Evolutionary conservation across 2,797 vertebrate genomes (phyloP).

Genomic region (Hydrophis major): DNA sequence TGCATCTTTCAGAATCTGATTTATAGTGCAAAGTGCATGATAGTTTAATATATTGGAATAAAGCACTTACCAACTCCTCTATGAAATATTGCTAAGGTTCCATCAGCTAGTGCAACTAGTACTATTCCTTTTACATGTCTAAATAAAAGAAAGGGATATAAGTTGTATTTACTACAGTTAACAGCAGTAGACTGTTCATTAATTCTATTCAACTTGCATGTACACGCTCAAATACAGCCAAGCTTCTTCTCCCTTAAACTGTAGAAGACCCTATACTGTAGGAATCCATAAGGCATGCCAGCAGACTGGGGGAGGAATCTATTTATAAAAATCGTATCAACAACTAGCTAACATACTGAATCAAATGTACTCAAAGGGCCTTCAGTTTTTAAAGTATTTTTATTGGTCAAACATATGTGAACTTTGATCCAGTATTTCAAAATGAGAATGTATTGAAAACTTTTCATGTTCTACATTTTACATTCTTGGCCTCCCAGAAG

Average conservation of each 20-base stretch:
- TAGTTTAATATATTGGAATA: not conserved
- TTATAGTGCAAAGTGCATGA: not conserved
- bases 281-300: not conserved
- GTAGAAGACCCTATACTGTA: not conserved
- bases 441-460: not conserved
- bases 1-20: not conserved
- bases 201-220: not conserved
- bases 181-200: not conserved
- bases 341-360: not conserved
- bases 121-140: slow-evolving; percentile 98
- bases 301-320: not conserved
- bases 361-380: not conserved
- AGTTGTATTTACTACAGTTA: slow-evolving; percentile 4
- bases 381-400: not conserved
- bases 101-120: slow-evolving; percentile 91
- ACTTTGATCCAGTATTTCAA: not conserved
- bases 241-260: not conserved
- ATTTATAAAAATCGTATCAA: not conserved
- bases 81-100: slow-evolving; percentile 95
- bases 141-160: slow-evolving; percentile 44
- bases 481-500: not conserved
- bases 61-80: slow-evolving; percentile 86
- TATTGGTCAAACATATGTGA: not conserved
- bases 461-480: not conserved
- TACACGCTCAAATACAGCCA: not conserved